Conservation (phyloP, 2,888 invertebrate species). For the Ceramica pisi region DNA sequence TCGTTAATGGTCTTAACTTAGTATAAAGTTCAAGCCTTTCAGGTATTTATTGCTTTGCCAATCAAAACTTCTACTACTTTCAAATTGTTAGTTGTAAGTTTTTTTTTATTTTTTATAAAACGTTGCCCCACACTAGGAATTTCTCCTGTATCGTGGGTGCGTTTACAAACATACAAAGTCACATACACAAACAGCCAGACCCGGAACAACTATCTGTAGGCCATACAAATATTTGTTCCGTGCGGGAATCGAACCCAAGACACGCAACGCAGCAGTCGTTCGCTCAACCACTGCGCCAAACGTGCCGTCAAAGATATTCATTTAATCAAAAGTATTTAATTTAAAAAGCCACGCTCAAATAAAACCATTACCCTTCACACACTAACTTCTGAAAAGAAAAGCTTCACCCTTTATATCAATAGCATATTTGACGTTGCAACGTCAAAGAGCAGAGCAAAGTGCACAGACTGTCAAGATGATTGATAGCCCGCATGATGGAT, state of each 20-base stretch:
- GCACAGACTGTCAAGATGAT: constrained; percentile 69
- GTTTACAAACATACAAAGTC: too few species aligned
- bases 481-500: constrained; percentile 69
- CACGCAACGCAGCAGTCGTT: too few species aligned
- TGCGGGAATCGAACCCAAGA: too few species aligned
- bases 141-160: too few species aligned
- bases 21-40: constrained; percentile 7
- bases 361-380: background rate
- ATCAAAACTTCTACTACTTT: background rate
- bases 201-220: too few species aligned
- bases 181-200: too few species aligned
- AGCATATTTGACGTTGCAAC: constrained; percentile 50
- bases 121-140: too few species aligned
- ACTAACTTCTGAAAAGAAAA: constrained; percentile 25
- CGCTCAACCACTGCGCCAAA: too few species aligned
- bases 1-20: constrained; percentile 9
- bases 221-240: too few species aligned
- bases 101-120: too few species aligned
- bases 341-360: background rate
- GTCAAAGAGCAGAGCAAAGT: constrained; percentile 59
- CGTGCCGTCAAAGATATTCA: too few species aligned
- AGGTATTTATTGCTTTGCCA: background rate
- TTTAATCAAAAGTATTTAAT: background rate
- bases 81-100: background rate
- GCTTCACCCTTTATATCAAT: constrained; percentile 23